Base-by-base conservation (phyloP, 2,888 invertebrate species). In the Eucera pruinosa region DNA sequence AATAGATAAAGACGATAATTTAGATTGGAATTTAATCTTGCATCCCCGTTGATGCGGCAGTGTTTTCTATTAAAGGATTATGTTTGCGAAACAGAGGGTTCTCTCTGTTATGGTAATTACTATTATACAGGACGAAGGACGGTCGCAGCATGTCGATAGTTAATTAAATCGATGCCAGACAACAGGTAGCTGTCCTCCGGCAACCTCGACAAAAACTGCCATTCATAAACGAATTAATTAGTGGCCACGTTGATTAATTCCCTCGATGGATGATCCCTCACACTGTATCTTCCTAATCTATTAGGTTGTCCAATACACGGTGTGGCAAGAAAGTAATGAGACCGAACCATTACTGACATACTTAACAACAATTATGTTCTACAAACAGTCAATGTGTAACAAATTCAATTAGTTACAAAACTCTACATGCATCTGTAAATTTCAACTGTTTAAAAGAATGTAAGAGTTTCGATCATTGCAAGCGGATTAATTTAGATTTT, bases 201-300 rank as follows among this genome's bases (percentile, higher is more conserved):
- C 20, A 36, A 60, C 23, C 65, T 36, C 30, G 60, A 60, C 33
- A 76, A 76, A 76, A 76, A 73, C 27, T 41, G 11, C 20, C 43
- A 36, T 30, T 66, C 66, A 48, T 74, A 64, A 77, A 27, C 68
- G 67, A 68, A 77, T 77, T 75, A 77, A 77, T 77, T 75, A 75
- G 61, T 39, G 61, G 27, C n/a, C 55, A 23, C 33, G 47, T 76
- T 33, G 74, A 74, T 66, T 48, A 74, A 76, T 41, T 76, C 39
- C 20, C 45, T 36, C 11, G 25, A 9, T 15, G 52, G 25, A 30
- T 36, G 45, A 36, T n/a, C 45, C 2, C 11, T 4, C 1, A 23
- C 0, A 23, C 20, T 2, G 7, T 11, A 11, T 11, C 52, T 27
- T 33, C 7, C 33, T 33, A 33, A 33, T 33, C 33, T 7, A 7